Base-by-base conservation (phyloP, 2,113 vertebrate genomes). In the Pituophis catenifer region DNA sequence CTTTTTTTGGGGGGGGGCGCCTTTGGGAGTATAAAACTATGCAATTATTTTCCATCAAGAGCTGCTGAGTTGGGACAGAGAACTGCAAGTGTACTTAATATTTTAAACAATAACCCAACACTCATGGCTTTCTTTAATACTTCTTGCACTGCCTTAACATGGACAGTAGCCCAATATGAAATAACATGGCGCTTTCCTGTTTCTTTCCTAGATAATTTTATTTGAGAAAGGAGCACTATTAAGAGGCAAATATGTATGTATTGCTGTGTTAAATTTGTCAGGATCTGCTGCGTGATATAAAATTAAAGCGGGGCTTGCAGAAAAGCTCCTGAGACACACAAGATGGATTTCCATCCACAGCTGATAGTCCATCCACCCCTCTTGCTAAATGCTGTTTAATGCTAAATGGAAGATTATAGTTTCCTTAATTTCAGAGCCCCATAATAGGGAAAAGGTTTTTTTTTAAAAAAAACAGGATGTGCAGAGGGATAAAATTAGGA, bases 21-120 rank as follows among this genome's bases (percentile, higher is more conserved):
- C 19, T 44, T 44, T 81, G 17, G 33, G 33, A 21, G 55, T 44
- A 33, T 58, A n/a, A 38, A 26, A 54, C 26, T 88, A n/a, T 52
- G 87, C 87, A 88, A 88, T 54, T 53, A n/a, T 54, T 53, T 54
- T 53, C 87, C 52, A n/a, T 55, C 87, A 17, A 53, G 89, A 19
- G 26, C 50, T 59, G 91, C 29, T 38, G 48, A 92, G 44, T 86
- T 38, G 10, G 13, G 62, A 86, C 13, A 15, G 11, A 11, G 0
- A 7, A 70, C 91, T 13, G 92, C 0, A 92, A 96, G 93, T 88
- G 93, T 88, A 87, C 93, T 96, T 95, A 95, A 1, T 86, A 0
- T 48, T 0, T 12, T 15, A 26, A 0, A 62, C 8, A 11, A 85
- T 59, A 53, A 58, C 52, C 2, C 33, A 24, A n/a, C 8, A 8